These are phyloP conservation scores for Agrotis puta DNA, from an alignment of 2,888 invertebrate genomes.

Conservation along the genomic window DNA sequence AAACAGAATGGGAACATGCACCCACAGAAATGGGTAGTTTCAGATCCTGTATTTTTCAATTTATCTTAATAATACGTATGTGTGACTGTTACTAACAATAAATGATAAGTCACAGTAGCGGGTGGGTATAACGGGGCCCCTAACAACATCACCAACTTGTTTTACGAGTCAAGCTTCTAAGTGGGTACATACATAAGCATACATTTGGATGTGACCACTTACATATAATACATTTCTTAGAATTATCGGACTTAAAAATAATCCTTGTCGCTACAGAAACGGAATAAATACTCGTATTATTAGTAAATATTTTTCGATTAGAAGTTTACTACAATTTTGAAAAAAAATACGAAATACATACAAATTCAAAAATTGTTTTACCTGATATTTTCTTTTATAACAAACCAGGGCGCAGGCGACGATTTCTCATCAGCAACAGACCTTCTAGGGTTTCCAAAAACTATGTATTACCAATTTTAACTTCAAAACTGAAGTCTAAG, in stretches of 20 bases:
- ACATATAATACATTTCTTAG: constrained; percentile 19
- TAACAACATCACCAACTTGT: constrained; percentile 56
- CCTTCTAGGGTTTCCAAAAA: background rate
- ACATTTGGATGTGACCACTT: constrained; percentile 32
- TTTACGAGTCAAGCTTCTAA: constrained; percentile 56
- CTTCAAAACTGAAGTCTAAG: background rate
- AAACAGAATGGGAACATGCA: background rate
- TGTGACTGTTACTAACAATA: constrained; percentile 20
- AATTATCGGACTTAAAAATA: constrained; percentile 13
- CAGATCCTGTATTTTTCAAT: background rate
- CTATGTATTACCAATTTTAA: background rate
- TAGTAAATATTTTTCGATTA: background rate
- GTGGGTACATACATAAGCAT: constrained; percentile 37
- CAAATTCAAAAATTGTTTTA: too few relatives aligned
- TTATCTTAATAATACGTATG: background rate
- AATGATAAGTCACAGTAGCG: constrained; percentile 34
- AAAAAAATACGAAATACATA: background rate
- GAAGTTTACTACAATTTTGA: background rate
- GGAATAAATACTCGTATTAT: background rate
- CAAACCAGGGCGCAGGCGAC: too few relatives aligned
- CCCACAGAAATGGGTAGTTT: background rate
- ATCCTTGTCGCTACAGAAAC: background rate
- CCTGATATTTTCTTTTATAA: background rate
- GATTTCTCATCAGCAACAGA: background rate
- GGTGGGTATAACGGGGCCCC: constrained; percentile 63